Conservation (phyloP, 2,888 invertebrate genomes). For the Lamellibrachia satsuma region DNA sequence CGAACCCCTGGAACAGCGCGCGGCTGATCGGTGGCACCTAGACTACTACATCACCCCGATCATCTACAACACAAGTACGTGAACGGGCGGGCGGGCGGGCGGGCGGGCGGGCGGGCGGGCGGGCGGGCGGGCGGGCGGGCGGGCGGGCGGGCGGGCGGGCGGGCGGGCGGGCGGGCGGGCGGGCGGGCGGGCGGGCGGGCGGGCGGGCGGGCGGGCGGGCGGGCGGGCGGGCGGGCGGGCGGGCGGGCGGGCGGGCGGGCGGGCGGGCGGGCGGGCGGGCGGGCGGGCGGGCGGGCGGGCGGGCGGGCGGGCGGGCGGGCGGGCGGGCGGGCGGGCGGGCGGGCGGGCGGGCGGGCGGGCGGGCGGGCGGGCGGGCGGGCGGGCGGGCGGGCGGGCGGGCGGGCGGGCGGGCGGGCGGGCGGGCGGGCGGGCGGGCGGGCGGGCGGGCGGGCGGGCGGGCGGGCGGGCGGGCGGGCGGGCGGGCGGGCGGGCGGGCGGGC, state of each 20-base stretch:
- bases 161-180: not conserved
- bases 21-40: not conserved
- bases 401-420: not conserved
- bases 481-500: no score
- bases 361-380: not conserved
- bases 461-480: no score
- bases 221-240: not conserved
- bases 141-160: not conserved
- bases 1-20: conserved; percentile 45
- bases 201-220: not conserved
- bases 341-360: not conserved
- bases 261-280: not conserved
- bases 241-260: not conserved
- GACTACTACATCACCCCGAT: not conserved
- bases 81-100: not conserved
- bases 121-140: not conserved
- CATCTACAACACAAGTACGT: not conserved
- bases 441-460: no score
- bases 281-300: not conserved
- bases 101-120: not conserved
- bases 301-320: not conserved
- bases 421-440: no score
- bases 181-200: not conserved
- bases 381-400: not conserved
- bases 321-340: not conserved